Conservation (phyloP, 2,888 invertebrate species). For the Troides aeacus region DNA sequence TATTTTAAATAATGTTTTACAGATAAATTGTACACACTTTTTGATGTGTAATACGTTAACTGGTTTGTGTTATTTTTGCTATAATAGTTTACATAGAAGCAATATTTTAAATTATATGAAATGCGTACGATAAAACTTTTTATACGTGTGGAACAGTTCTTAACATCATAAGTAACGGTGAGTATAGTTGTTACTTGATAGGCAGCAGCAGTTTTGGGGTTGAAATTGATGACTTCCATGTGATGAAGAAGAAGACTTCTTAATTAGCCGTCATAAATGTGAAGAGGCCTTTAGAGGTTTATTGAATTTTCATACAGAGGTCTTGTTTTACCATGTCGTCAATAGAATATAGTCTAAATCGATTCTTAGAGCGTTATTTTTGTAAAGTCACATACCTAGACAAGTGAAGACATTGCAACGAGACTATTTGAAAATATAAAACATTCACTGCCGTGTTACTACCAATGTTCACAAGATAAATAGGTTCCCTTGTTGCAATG, state of each 20-base stretch:
- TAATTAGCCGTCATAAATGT: background rate
- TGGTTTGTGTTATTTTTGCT: slow-evolving; percentile 60
- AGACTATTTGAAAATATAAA: slow-evolving; percentile 9
- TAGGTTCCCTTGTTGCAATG: slow-evolving; percentile 35
- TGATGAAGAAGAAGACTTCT: slow-evolving; percentile 25
- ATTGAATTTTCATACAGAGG: slow-evolving; percentile 39
- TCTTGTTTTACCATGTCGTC: slow-evolving; percentile 52
- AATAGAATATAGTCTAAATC: slow-evolving; percentile 54
- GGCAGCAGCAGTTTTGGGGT: slow-evolving; percentile 4
- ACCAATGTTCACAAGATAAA: too few species aligned
- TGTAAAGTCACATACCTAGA: slow-evolving; percentile 57
- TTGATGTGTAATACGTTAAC: slow-evolving; percentile 53
- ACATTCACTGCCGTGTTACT: background rate
- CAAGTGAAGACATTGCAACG: slow-evolving; percentile 40
- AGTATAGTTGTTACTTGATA: slow-evolving; percentile 1
- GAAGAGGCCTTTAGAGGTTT: background rate
- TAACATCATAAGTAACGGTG: slow-evolving; percentile 11
- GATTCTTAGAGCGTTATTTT: slow-evolving; percentile 66
- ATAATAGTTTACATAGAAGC: slow-evolving; percentile 54
- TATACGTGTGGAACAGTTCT: slow-evolving; percentile 26
- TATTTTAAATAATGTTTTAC: slow-evolving; percentile 67
- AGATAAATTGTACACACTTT: slow-evolving; percentile 47
- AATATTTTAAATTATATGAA: slow-evolving; percentile 24
- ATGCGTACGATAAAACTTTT: slow-evolving; percentile 27
- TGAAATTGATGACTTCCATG: slow-evolving; percentile 5